A percentile compares a stretch with the other conserved stretches of the same genome.
phyloP scores from a whole-genome alignment of 2,113 vertebrate species.

The Natator depressus region DNA sequence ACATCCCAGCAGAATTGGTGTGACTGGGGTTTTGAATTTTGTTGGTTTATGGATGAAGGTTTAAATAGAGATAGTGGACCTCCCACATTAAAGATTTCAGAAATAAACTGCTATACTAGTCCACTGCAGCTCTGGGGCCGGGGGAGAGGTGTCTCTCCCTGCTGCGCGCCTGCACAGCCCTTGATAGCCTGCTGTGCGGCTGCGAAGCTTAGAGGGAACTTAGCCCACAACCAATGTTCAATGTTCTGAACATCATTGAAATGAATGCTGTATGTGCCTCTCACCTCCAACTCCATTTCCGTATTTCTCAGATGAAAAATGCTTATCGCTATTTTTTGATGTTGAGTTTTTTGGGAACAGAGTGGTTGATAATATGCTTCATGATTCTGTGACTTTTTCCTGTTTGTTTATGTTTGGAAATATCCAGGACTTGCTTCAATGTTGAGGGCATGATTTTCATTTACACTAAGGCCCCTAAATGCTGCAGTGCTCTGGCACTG shows the following conservation, averaged over 20 bases:
- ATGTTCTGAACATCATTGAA: not conserved
- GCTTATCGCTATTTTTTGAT: not conserved
- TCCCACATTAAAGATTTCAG: not conserved
- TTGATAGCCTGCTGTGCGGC: too few relatives aligned
- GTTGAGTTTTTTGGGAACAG: not conserved
- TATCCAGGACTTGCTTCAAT: not conserved
- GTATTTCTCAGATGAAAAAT: not conserved
- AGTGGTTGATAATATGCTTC: not conserved
- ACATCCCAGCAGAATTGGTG: not conserved
- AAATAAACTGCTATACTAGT: not conserved
- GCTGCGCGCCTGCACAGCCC: too few relatives aligned
- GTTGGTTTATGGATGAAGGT: not conserved
- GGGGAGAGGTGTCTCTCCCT: fast-evolving
- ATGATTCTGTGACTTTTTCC: not conserved
- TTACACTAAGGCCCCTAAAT: not conserved
- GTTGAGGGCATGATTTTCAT: not conserved
- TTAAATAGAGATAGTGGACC: not conserved
- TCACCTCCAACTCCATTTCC: not conserved
- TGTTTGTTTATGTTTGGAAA: not conserved
- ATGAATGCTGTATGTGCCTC: not conserved
- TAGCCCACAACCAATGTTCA: not conserved
- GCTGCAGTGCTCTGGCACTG: too few relatives aligned
- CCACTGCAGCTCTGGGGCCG: too few relatives aligned
- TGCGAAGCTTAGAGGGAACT: too few relatives aligned
- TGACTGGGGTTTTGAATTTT: not conserved